These are phyloP conservation scores for Kradibia gibbosae DNA, from an alignment of 1,140 invertebrate species.

Conservation along the genomic window DNA sequence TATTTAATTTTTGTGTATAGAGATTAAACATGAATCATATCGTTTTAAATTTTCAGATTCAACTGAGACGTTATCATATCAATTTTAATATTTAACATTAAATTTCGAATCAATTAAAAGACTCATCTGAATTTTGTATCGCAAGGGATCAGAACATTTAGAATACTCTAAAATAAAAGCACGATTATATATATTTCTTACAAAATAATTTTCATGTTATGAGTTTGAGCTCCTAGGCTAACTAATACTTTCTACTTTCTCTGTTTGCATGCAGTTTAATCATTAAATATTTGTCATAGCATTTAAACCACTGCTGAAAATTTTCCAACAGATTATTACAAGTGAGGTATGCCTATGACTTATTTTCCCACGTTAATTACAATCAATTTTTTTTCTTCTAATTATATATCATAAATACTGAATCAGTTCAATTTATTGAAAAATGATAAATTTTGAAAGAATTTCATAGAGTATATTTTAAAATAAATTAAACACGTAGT, in stretches of 20 bases:
- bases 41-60: too few species aligned
- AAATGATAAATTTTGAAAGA: too few species aligned
- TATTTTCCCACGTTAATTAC: background rate
- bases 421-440: too few species aligned
- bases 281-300: background rate
- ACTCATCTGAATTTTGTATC: background rate
- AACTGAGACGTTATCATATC: background rate
- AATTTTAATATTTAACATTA: background rate
- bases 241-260: constrained; percentile 47
- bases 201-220: background rate
- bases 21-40: background rate
- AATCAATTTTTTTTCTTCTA: background rate
- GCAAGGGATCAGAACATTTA: background rate
- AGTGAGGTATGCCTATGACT: background rate
- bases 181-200: background rate
- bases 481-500: too few species aligned
- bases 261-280: constrained; percentile 19
- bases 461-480: too few species aligned
- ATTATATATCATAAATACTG: too few species aligned
- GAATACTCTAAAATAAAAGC: background rate
- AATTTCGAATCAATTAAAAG: constrained; percentile 4
- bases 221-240: constrained; percentile 3
- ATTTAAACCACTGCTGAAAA: background rate
- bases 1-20: background rate
- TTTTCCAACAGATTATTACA: background rate